These are phyloP conservation scores for Agrilus biguttatus DNA, from an alignment of 2,888 invertebrate genomes.

Conservation along the genomic window DNA sequence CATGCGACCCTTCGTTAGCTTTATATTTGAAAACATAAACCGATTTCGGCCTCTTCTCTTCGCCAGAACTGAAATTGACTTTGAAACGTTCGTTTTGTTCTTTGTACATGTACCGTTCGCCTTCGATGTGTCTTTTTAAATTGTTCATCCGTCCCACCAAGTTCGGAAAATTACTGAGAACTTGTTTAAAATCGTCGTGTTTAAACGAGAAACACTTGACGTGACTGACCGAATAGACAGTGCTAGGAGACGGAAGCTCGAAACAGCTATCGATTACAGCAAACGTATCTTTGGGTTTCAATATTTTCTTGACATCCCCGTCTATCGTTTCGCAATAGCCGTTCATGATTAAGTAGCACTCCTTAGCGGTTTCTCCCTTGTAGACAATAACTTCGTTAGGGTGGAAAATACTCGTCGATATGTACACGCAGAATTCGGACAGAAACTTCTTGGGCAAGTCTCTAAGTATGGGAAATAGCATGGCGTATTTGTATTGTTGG, in stretches of 20 bases:
- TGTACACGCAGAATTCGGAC: constrained; percentile 6
- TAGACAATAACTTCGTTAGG: constrained; percentile 14
- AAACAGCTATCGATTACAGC: constrained; percentile 12
- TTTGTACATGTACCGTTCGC: not conserved
- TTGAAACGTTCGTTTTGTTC: not conserved
- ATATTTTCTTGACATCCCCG: constrained; percentile 2
- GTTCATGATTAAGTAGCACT: constrained; percentile 13
- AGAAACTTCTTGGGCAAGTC: constrained; percentile 6
- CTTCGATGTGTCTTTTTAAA: not conserved
- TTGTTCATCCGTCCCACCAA: constrained; percentile 28
- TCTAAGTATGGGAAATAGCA: constrained; percentile 2
- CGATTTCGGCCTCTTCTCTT: constrained; percentile 1
- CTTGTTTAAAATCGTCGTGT: constrained; percentile 6
- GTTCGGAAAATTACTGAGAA: constrained; percentile 24
- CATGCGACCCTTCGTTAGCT: not conserved
- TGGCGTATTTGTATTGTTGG: constrained; percentile 1
- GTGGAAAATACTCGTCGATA: constrained; percentile 10
- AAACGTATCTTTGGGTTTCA: constrained; percentile 9
- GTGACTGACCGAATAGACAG: constrained; percentile 12
- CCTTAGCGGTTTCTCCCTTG: constrained; percentile 13
- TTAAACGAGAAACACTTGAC: constrained; percentile 5
- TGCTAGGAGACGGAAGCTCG: constrained; percentile 11
- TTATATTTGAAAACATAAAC: not conserved
- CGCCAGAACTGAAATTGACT: not conserved
- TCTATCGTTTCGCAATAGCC: constrained; percentile 12